Evolutionary conservation across 1,140 invertebrate species (phyloP).

Genomic region (Lordiphosa clarofinis): DNA sequence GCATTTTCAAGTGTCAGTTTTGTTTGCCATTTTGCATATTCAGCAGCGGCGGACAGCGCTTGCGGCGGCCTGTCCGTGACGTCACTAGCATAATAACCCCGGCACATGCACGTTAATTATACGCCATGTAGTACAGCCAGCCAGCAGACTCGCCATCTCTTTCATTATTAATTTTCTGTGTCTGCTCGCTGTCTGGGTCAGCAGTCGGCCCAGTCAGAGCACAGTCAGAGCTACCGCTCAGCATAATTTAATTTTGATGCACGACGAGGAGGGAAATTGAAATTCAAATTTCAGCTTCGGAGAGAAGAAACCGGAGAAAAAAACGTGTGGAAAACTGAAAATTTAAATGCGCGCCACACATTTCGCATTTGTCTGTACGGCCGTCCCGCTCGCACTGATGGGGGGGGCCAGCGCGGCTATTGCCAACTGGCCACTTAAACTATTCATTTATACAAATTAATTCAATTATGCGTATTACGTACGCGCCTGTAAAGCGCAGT

Average conservation of each 20-base stretch:
- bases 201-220: constrained; percentile 28
- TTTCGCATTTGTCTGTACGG: constrained; percentile 23
- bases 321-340: constrained; percentile 58
- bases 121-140: constrained; percentile 65
- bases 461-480: constrained; percentile 78
- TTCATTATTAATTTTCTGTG: constrained; percentile 69
- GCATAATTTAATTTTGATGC: constrained; percentile 75
- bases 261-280: constrained; percentile 60
- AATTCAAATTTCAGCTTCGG: constrained; percentile 66
- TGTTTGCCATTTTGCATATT: constrained; percentile 62
- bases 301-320: too few species aligned
- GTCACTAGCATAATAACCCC: constrained; percentile 68
- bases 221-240: constrained; percentile 41
- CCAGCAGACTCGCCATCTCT: constrained; percentile 35
- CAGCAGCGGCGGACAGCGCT: constrained; percentile 14
- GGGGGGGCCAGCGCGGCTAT: constrained; percentile 9
- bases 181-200: constrained; percentile 74
- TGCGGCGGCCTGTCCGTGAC: constrained; percentile 43
- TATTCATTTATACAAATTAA: constrained; percentile 79
- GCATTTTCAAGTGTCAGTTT: constrained; percentile 30
- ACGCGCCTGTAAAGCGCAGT: constrained; percentile 74
- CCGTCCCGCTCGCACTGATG: constrained; percentile 40
- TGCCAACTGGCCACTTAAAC: constrained; percentile 67
- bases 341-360: constrained; percentile 67
- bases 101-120: constrained; percentile 76